phyloP scores from a whole-genome alignment of 1,140 invertebrate genomes.

The Uloborus diversus region DNA sequence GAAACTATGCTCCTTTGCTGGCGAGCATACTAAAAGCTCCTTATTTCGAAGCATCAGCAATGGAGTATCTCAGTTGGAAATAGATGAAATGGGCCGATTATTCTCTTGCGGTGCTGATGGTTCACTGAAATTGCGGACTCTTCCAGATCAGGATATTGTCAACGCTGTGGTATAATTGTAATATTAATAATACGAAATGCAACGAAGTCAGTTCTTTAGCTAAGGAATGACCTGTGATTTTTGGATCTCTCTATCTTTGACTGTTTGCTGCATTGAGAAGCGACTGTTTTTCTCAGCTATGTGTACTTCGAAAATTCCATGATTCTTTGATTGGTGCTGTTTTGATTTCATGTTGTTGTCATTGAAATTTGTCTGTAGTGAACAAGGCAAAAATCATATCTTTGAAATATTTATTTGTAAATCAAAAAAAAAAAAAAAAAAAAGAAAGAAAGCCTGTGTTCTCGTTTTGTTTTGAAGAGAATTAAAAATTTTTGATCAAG shows the following conservation, averaged over 20 bases:
- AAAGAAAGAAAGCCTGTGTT: no score
- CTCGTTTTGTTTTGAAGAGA: no score
- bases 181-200: slow-evolving; percentile 23
- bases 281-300: slow-evolving; percentile 45
- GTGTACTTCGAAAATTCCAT: not conserved
- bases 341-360: not conserved
- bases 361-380: not conserved
- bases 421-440: no score
- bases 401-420: no score
- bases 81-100: slow-evolving; percentile 84
- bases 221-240: slow-evolving; percentile 47
- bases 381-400: no score
- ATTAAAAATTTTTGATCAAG: no score
- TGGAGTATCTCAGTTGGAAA: slow-evolving; percentile 93
- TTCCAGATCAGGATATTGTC: slow-evolving; percentile 74
- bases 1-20: slow-evolving; percentile 85
- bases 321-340: slow-evolving; percentile 47
- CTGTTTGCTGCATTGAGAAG: slow-evolving; percentile 1
- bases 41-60: slow-evolving; percentile 97
- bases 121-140: slow-evolving; percentile 94
- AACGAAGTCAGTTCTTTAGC: slow-evolving; percentile 42
- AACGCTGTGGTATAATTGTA: slow-evolving; percentile 32
- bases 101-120: slow-evolving; percentile 99
- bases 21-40: slow-evolving; percentile 86
- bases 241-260: slow-evolving; percentile 31